These are phyloP conservation scores for Dendroctonus valens DNA, from an alignment of 1,140 invertebrate genomes.

Conservation along the genomic window DNA sequence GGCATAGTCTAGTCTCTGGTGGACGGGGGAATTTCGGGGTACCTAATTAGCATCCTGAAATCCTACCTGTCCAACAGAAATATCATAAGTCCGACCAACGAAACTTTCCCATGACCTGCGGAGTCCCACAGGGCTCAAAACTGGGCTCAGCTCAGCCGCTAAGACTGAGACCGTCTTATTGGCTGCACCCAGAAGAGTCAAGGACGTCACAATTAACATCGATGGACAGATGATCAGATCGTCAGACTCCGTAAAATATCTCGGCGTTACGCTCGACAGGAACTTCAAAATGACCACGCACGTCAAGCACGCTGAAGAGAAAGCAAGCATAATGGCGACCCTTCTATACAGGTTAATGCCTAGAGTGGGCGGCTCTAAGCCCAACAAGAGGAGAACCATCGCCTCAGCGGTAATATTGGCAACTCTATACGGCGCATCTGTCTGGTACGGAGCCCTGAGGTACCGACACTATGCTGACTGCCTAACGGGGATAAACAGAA, in stretches of 20 bases:
- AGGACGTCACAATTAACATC: neutral
- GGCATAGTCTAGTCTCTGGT: constrained; percentile 9
- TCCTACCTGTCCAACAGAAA: no score
- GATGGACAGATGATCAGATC: neutral
- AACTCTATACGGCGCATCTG: neutral
- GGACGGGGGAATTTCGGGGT: no score
- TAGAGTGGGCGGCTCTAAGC: neutral
- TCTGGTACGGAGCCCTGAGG: constrained; percentile 1
- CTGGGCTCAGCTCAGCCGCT: constrained; percentile 43
- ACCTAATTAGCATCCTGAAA: no score
- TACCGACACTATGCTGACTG: no score
- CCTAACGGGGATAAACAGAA: no score
- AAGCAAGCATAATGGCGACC: neutral
- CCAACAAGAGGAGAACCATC: neutral
- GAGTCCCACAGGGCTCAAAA: constrained; percentile 53
- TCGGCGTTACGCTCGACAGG: neutral
- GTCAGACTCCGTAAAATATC: neutral
- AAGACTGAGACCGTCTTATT: constrained; percentile 14
- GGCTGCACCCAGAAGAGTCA: neutral
- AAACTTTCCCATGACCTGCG: constrained; percentile 13
- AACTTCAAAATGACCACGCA: neutral
- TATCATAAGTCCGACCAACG: no score
- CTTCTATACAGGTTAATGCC: neutral
- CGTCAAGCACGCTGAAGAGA: neutral
- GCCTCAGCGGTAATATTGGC: neutral